Evolutionary conservation across 2,797 vertebrate species (phyloP), one percentile per base, ranked within the genome.

Genomic region (Picus viridis): DNA sequence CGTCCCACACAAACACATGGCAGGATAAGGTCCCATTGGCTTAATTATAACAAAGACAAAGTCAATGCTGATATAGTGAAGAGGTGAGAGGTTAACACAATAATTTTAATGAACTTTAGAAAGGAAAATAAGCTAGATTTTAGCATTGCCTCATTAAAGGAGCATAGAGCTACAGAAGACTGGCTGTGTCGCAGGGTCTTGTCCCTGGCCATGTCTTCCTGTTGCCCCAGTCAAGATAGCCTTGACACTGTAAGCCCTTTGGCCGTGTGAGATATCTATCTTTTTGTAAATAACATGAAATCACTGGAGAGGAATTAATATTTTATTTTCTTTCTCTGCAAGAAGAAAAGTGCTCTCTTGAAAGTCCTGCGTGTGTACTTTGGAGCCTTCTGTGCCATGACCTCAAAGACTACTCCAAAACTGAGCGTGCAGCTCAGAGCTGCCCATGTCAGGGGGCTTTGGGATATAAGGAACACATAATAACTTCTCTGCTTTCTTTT

Each of bases 1-100:
- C 73, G 20, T 54, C 34, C 15, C 43, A 77, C 27, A 51, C 29
- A 92, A 90, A 58, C 6, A 68, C 74, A 65, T 16, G 36, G 7
- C 53, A 81, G 47, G 18, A 78, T 41, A 41, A 67, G 69, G 9
- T 56, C 27, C 10, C 20, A 45, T 17, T 78, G 12, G 26, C 61
- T 93, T 94, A 63, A 17, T 81, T 78, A 19, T n/a, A 78, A 64
- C 73, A 78, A 91, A 90, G 59, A 70, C 32, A 47, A 71, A 85
- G 62, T 69, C 39, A 49, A 18, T 78, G 32, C 17, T 80, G 62
- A 68, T n/a, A 19, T 19, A 41, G 15, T 16, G 62, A 73, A 86
- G 49, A 12, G 12, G 12, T 85, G 53, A 69, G 23, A 69, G 12
- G 41, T 67, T 78, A 53, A 75, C 47, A 27, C 27, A 62, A 83